Percentiles rank a stretch among this genome's conserved stretches.
Evolutionary conservation across 1,140 invertebrate genomes (phyloP).

Genomic region (Lepidostoma basale): DNA sequence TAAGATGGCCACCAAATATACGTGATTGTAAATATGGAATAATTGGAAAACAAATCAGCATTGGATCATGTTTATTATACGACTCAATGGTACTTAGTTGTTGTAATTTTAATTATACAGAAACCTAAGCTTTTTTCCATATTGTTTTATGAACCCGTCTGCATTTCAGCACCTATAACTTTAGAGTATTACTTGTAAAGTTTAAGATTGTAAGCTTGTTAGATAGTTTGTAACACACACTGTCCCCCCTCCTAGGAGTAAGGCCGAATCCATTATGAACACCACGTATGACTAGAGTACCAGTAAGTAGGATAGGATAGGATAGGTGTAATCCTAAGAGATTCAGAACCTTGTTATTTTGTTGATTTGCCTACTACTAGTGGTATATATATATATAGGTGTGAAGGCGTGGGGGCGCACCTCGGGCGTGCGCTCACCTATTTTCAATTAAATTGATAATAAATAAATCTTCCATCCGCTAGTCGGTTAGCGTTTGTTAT

Average conservation of each 20-base stretch:
- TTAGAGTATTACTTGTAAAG: background rate
- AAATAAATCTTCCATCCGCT: conserved; percentile 38
- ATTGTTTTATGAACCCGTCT: conserved; percentile 18
- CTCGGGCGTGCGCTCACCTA: background rate
- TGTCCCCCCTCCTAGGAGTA: conserved; percentile 6
- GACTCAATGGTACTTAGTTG: background rate
- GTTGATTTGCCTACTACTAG: conserved; percentile 11
- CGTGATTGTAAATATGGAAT: conserved; percentile 23
- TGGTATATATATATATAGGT: too few relatives aligned
- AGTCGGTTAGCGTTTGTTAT: conserved; percentile 31
- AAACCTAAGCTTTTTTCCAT: conserved; percentile 16
- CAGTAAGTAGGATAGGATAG: conserved; percentile 4
- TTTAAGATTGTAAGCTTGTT: conserved; percentile 8
- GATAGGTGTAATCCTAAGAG: background rate
- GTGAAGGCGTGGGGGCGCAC: too few relatives aligned
- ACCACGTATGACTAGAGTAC: conserved; percentile 23
- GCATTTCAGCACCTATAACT: conserved; percentile 8
- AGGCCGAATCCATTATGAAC: conserved; percentile 33
- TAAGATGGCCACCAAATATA: conserved; percentile 11
- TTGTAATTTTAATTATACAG: conserved; percentile 7
- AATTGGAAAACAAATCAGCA: background rate
- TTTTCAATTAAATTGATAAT: conserved; percentile 17
- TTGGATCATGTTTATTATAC: background rate
- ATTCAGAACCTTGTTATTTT: conserved; percentile 4
- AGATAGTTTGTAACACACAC: conserved; percentile 4